These are phyloP conservation scores for Buphagus erythrorhynchus DNA, from an alignment of 2,797 vertebrate species.

Conservation along the genomic window DNA sequence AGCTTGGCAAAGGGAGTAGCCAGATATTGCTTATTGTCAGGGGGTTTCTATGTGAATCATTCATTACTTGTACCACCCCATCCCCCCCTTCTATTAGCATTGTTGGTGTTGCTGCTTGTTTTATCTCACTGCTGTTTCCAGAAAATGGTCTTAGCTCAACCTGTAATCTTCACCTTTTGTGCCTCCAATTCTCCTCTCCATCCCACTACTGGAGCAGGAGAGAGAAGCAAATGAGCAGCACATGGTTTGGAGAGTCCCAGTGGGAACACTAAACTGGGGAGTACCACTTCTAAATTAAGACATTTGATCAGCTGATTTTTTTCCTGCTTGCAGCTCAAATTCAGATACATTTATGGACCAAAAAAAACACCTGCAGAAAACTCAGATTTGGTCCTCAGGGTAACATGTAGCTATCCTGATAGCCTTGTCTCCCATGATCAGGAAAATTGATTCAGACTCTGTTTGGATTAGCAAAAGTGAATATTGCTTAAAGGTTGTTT, in stretches of 20 bases:
- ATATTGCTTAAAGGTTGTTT: background rate
- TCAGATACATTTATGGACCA: background rate
- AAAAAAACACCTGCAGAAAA: background rate
- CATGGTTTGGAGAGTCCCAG: background rate
- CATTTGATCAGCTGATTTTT: background rate
- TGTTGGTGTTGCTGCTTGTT: background rate
- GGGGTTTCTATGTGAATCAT: background rate
- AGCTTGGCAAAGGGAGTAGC: background rate
- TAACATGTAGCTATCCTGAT: background rate
- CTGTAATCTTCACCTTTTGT: background rate
- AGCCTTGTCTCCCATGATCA: background rate
- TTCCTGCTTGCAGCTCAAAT: background rate
- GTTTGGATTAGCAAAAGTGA: background rate
- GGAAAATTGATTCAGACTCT: background rate
- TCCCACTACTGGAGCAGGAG: background rate
- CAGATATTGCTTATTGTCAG: background rate
- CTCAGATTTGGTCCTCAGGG: background rate
- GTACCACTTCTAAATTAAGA: background rate
- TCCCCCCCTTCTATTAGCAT: accelerated
- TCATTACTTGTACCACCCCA: background rate
- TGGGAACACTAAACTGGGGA: background rate
- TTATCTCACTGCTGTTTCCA: background rate
- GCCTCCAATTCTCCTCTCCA: background rate
- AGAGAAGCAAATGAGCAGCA: background rate
- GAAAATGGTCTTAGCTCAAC: background rate